Evolutionary conservation across 2,113 vertebrate species (phyloP).

Genomic region (Labeo rohita): DNA sequence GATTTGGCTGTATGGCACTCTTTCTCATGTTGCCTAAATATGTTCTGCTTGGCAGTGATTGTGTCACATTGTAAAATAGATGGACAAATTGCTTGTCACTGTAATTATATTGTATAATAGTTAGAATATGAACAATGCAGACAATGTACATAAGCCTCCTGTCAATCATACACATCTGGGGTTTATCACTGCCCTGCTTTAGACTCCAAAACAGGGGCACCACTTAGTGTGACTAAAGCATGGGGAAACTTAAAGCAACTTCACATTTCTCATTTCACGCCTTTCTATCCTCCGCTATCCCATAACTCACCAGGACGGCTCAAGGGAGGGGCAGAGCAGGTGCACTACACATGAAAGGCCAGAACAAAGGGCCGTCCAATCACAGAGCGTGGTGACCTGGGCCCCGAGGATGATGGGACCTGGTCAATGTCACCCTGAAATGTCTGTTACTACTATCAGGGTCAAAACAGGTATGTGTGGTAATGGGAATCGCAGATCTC

Average conservation of each 20-base stretch:
- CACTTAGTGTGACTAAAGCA: constrained; percentile 60
- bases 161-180: constrained; percentile 30
- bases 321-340: constrained; percentile 75
- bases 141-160: not conserved
- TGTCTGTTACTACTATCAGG: constrained; percentile 91
- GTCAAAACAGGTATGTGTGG: constrained; percentile 59
- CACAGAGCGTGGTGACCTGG: constrained; percentile 74
- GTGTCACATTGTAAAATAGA: not conserved
- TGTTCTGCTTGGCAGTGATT: not conserved
- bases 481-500: constrained; percentile 44
- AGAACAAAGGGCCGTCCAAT: constrained; percentile 84
- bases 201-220: constrained; percentile 21
- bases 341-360: constrained; percentile 83
- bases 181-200: not conserved
- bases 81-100: not conserved
- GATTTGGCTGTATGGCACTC: not conserved
- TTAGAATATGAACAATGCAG: not conserved
- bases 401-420: constrained; percentile 79
- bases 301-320: constrained; percentile 84
- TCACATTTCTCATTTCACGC: constrained; percentile 91
- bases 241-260: constrained; percentile 77
- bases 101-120: not conserved
- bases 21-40: not conserved
- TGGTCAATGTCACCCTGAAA: constrained; percentile 75
- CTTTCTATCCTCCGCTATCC: constrained; percentile 73